Percentiles rank a stretch among this genome's conserved stretches.
phyloP scores from a whole-genome alignment of 2,113 vertebrate genomes.

The Paratilapia polleni region DNA sequence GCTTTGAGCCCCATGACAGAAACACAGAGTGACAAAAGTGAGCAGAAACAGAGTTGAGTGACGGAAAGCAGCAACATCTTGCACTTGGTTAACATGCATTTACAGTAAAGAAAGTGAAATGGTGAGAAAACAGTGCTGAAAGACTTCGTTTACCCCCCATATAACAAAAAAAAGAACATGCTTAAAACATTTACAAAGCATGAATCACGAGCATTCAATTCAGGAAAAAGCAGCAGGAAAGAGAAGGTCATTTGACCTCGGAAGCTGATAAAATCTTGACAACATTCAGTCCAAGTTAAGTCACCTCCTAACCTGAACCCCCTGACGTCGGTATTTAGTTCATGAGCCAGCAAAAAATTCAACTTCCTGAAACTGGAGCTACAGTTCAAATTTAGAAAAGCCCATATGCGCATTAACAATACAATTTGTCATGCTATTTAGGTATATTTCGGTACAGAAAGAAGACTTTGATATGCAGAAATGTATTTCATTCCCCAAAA shows the following conservation, averaged over 20 bases:
- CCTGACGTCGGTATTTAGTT: not conserved
- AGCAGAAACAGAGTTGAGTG: slow-evolving; percentile 70
- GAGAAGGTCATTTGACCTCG: not conserved
- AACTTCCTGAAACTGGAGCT: not conserved
- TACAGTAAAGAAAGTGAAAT: slow-evolving; percentile 73
- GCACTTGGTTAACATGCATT: slow-evolving; percentile 82
- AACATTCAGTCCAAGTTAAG: not conserved
- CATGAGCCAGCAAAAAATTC: not conserved
- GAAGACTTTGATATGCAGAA: not conserved
- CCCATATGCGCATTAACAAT: not conserved
- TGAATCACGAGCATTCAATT: slow-evolving; percentile 40
- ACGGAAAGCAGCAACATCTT: slow-evolving; percentile 68
- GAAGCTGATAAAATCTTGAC: slow-evolving; percentile 9
- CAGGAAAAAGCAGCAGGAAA: slow-evolving; percentile 34
- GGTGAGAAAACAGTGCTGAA: slow-evolving; percentile 71
- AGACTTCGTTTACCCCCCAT: not conserved
- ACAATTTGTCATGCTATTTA: not conserved
- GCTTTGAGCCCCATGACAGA: slow-evolving; percentile 30
- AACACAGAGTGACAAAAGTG: slow-evolving; percentile 58
- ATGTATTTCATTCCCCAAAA: not conserved
- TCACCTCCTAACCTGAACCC: not conserved
- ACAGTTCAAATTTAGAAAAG: not conserved
- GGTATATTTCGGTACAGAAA: not conserved
- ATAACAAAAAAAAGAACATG: slow-evolving; percentile 77
- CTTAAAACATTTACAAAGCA: slow-evolving; percentile 81